Base-by-base conservation (phyloP, 2,888 invertebrate genomes). In the Epinotia demarniana region DNA sequence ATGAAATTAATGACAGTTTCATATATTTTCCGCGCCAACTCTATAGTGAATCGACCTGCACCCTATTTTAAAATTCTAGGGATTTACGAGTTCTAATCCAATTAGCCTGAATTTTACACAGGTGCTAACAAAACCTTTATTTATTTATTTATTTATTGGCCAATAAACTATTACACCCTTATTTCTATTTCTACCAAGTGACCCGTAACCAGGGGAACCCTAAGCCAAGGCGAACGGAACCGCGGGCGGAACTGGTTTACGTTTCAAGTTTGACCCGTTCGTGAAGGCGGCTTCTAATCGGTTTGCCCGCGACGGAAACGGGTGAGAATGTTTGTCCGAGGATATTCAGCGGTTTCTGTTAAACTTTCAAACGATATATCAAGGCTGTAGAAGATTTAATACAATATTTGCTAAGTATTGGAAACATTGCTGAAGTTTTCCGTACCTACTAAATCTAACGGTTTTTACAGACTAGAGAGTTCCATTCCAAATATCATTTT, bases 201-300 rank as follows among this genome's bases (percentile, higher is more conserved):
- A 60, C 69, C 69, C 58, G 23, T 69, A 55, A 69, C 23, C 46
- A 43, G 57, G 1, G 19, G 55, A 68, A 58, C 68, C 57, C 68
- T 46, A 62, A 61, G 9, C 16, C 58, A 13, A 60, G 39, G 39
- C 62, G 23, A 46, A 18, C 58, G 69, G 69, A 69, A 69, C 69
- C 69, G 57, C 53, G 19, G 9, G 49, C 55, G 39, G 43, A 60
- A 60, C 69, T 46, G 58, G 60, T 69, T 69, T 53, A 11, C 23
- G 23, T n/a, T 46, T 46, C 58, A 8, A 23, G 58, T 27, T n/a
- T 1, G 46, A 69, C 69, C 58, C 58, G 69, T 58, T 60, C 66
- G 18, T 60, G 69, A 60, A 69, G 69, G 68, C 23, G 68, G 43
- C 64, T 23, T 19, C 69, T 69, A 69, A 69, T 69, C 69, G 43